Evolutionary conservation across 2,888 invertebrate species (phyloP), one percentile per base, ranked within the genome.

Genomic region (Melanophora roralis): DNA sequence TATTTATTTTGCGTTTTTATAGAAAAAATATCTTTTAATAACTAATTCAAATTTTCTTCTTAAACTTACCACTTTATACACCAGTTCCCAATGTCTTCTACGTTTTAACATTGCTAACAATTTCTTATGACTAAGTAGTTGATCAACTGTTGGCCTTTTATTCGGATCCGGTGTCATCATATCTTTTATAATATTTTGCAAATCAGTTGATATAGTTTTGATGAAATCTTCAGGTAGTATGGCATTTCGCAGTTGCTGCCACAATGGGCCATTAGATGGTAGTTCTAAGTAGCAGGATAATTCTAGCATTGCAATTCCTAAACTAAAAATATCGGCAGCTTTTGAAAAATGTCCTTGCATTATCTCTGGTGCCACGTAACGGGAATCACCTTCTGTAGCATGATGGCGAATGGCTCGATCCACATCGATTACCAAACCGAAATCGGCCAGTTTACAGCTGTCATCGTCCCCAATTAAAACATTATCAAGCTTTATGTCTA

Each of bases 401-500:
- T 92, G 91, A 73, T 91, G 89, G 12, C 90, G 89, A 83, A 92
- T 91, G 34, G 91, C 90, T 91, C 91, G 91, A 69, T 92, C 91
- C 34, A 94, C 85, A 87, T 94, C 93, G 23, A 93, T 90, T 12
- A 94, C 92, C 12, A 95, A 90, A 11, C 95, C 95, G 88, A 95
- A 95, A 89, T 95, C 95, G 0, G 89, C 89, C 73, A 95, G 89
- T 87, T 95, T 95, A 86, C 93, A 95, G n/a, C 87, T 87, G 14
- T 92, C 92, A 84, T 93, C 92, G 77, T 91, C 90, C 6, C 92
- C 91, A 72, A 95, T 91, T 84, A 95, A 92, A 60, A 95, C 94
- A 88, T 95, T 95, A 64, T 94, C 95, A 51, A 95, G 93, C 88
- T 95, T 95, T 40, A 95, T 93, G 89, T 95, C 95, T 88, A 95